Evolutionary conservation across 2,113 vertebrate genomes (phyloP).

Genomic region (Lophura nycthemera): DNA sequence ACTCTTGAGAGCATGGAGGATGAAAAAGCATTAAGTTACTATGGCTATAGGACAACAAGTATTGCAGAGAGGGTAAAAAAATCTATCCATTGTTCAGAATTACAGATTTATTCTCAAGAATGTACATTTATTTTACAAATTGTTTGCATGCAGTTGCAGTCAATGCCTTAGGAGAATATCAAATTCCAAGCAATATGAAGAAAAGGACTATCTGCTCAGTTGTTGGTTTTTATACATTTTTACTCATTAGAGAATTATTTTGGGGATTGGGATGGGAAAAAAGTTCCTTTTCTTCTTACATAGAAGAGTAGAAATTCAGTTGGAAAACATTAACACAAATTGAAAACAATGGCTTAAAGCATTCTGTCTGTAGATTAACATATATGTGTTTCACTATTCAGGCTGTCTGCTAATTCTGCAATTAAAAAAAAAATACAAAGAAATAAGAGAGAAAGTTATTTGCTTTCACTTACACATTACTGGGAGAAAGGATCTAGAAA

Average conservation of each 20-base stretch:
- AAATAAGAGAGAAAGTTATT: background rate
- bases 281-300: background rate
- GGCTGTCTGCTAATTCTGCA: background rate
- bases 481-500: background rate
- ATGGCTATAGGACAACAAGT: background rate
- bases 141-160: background rate
- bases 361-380: slow-evolving; percentile 20
- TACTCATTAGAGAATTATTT: background rate
- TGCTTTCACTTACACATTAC: background rate
- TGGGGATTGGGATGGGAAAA: background rate
- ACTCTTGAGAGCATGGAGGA: background rate
- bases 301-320: background rate
- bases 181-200: background rate
- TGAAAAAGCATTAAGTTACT: slow-evolving; percentile 6
- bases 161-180: slow-evolving; percentile 17
- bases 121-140: background rate
- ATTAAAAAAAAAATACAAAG: background rate
- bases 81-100: background rate
- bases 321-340: background rate
- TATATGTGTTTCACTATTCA: background rate
- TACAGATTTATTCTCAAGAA: background rate
- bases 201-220: background rate
- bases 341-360: slow-evolving; percentile 25
- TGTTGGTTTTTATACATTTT: background rate
- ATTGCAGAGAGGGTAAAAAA: slow-evolving; percentile 2